Conservation (phyloP, 2,888 invertebrate species). For the Lithophane socia region DNA sequence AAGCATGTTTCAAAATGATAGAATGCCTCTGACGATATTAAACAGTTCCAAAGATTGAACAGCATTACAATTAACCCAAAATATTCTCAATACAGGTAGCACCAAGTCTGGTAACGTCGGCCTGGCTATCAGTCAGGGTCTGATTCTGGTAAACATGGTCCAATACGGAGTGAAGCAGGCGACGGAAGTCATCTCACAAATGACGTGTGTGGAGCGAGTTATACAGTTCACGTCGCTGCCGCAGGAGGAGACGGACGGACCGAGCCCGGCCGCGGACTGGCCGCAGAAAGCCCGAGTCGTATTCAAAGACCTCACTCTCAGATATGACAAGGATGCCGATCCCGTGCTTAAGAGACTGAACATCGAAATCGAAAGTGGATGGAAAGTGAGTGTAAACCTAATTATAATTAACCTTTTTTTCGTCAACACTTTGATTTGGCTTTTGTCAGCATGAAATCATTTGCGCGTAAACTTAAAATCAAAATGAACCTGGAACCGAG, state of each 20-base stretch:
- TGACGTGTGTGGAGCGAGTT: conserved; percentile 95
- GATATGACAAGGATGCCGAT: conserved; percentile 91
- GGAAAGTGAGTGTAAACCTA: conserved; percentile 67
- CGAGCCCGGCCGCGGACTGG: conserved; percentile 91
- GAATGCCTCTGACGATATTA: neutral
- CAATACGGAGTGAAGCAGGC: conserved; percentile 95
- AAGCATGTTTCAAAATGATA: conserved; percentile 2
- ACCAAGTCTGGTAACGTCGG: conserved; percentile 93
- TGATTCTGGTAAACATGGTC: conserved; percentile 94
- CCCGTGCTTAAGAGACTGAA: conserved; percentile 88
- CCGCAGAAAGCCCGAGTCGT: conserved; percentile 91
- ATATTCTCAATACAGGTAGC: conserved; percentile 75
- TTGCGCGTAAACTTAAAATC: neutral
- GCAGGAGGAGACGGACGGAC: conserved; percentile 92
- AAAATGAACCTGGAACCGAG: neutral
- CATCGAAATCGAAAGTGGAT: conserved; percentile 69
- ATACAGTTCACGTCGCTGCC: conserved; percentile 94
- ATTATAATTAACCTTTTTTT: neutral
- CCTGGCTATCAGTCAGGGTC: conserved; percentile 93
- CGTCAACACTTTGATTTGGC: neutral
- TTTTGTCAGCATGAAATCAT: neutral
- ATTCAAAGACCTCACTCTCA: conserved; percentile 91
- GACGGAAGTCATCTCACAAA: conserved; percentile 93
- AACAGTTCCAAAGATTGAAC: neutral
- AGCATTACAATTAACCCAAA: neutral